These are phyloP conservation scores for Stegana nigrithorax DNA, from an alignment of 2,888 invertebrate genomes.

Conservation along the genomic window DNA sequence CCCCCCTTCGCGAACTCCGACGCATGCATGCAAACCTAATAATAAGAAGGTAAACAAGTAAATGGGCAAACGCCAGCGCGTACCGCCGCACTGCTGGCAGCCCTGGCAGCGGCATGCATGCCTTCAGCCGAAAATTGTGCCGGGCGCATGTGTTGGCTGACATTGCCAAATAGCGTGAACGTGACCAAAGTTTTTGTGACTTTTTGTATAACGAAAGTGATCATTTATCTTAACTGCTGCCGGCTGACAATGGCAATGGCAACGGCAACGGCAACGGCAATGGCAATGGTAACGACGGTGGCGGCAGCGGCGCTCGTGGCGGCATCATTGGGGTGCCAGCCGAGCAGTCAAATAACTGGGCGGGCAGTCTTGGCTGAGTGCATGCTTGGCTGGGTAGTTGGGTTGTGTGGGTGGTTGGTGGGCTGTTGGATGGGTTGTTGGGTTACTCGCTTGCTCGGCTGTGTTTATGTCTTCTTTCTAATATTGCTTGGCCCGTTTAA, in stretches of 20 bases:
- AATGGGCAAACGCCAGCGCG: neutral
- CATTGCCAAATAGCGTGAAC: constrained; percentile 63
- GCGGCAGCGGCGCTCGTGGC: no score
- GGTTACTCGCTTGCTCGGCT: neutral
- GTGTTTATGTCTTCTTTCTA: neutral
- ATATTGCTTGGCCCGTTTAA: neutral
- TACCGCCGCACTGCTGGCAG: neutral
- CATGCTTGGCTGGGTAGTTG: no score
- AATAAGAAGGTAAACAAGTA: constrained; percentile 13
- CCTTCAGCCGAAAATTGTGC: neutral
- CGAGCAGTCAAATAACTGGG: no score
- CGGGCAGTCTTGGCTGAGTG: no score
- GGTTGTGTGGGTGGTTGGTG: constrained; percentile 34
- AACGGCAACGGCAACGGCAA: no score
- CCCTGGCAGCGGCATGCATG: constrained; percentile 25
- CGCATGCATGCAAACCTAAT: constrained; percentile 8
- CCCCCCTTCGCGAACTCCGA: constrained; percentile 25
- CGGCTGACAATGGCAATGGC: no score
- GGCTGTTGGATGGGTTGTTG: constrained; percentile 10
- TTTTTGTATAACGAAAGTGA: constrained; percentile 60
- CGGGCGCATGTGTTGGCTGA: constrained; percentile 50
- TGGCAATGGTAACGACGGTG: no score
- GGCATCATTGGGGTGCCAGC: no score
- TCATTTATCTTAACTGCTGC: constrained; percentile 65
- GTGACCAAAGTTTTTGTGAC: constrained; percentile 66